These are phyloP conservation scores for Muntiacus muntjak DNA, from an alignment of 2,113 vertebrate species.

Conservation along the genomic window DNA sequence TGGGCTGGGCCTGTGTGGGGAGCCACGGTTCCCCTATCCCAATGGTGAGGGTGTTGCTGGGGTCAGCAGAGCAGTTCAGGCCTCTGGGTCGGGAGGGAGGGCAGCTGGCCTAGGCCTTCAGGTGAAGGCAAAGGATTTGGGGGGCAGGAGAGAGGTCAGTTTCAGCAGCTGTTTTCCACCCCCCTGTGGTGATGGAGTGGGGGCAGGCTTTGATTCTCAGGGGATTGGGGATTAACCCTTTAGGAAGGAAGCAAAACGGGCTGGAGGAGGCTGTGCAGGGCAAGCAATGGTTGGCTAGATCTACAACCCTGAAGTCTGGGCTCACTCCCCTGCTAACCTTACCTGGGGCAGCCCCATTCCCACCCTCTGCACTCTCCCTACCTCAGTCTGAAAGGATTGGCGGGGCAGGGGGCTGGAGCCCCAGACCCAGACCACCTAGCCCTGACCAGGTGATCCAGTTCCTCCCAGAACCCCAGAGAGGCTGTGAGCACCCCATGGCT, in stretches of 20 bases:
- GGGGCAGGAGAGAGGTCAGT: background rate
- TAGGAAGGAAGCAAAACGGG: background rate
- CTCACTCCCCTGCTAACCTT: background rate
- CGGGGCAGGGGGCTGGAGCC: background rate
- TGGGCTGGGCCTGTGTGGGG: background rate
- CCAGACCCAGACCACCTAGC: background rate
- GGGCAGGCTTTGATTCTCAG: background rate
- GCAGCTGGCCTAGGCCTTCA: background rate
- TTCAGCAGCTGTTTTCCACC: background rate
- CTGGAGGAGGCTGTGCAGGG: background rate
- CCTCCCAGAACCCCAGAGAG: background rate
- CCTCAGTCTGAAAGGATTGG: background rate
- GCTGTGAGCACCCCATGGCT: background rate
- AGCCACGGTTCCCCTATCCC: background rate
- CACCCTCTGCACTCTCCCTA: background rate
- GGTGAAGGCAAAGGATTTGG: background rate
- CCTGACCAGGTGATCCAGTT: background rate
- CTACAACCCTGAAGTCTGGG: background rate
- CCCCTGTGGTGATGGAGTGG: background rate
- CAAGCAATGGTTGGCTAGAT: background rate
- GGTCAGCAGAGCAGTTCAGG: background rate
- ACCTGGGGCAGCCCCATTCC: background rate
- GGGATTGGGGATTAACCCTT: background rate
- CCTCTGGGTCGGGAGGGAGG: background rate
- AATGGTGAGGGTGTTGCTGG: background rate